Base-by-base conservation (phyloP, 2,113 vertebrate species). In the Silurus glanis region DNA sequence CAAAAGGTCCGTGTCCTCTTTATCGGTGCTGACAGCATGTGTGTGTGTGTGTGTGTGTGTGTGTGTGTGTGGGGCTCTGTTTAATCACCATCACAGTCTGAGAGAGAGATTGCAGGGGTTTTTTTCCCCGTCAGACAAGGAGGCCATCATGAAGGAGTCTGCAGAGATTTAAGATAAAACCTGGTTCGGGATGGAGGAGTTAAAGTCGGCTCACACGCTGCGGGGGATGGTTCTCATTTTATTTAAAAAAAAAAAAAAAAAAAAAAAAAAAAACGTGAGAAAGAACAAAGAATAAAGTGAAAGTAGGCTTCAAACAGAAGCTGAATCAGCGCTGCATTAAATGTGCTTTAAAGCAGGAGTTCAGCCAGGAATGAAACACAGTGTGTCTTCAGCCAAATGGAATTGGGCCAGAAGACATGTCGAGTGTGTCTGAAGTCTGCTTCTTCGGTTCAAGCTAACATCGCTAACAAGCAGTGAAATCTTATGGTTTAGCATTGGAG, bases 1-100 rank as follows among this genome's bases (percentile, higher is more conserved):
- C 93, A 92, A 95, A 93, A 82, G 81, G 92, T 87, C 85, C 89
- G 92, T 89, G 92, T 86, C 92, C 87, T 53, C 91, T 93, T 95
- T 94, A 94, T 95, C 95, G 92, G 94, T 90, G 94, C 91, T 94
- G 95, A 95, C 95, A 94, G 90, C 85, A 21, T 69, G 28, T 51
- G 58, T 25, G 49, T 28, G 58, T 76, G 47, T 37, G 64, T 28
- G 56, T 75, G 47, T 37, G 69, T 45, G 47, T 75, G 25, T 25
- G 51, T 75, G 28, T 47, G 59, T 25, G 56, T 28, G 55, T 19
- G 81, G 89, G 53, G 72, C 80, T 85, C 75, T 81, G 51, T 80
- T 86, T 87, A 89, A 81, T 89, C 88, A 87, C 79, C 64, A 85
- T 80, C 83, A 83, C 86, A 85, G 86, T 82, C 88, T 87, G 53